These are phyloP conservation scores for Atopsyche davidsoni DNA, from an alignment of 1,140 invertebrate genomes.

Conservation along the genomic window DNA sequence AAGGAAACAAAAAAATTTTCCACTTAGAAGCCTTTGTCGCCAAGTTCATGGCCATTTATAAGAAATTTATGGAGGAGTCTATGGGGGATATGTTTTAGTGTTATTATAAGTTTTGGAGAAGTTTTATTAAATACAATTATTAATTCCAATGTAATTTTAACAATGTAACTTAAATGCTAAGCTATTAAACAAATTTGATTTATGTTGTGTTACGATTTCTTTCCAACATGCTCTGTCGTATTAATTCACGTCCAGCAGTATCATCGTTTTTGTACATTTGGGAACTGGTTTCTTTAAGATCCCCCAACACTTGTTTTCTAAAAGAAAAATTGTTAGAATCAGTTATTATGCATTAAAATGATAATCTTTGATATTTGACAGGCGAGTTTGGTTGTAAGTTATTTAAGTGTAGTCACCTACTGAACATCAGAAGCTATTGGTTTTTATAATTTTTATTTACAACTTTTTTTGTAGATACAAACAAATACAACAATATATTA, in stretches of 20 bases:
- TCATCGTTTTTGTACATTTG: conserved; percentile 6
- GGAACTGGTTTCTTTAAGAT: conserved; percentile 3
- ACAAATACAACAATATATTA: no score
- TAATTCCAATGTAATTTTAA: not conserved
- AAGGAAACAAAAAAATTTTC: conserved; percentile 91
- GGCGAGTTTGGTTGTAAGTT: no score
- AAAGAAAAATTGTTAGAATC: no score
- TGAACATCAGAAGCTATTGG: no score
- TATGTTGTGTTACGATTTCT: not conserved
- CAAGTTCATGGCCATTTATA: conserved; percentile 93
- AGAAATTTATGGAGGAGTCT: conserved; percentile 71
- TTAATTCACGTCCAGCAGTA: not conserved
- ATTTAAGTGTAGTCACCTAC: no score
- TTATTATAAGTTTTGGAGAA: not conserved
- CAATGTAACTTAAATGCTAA: not conserved
- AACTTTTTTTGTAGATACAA: no score
- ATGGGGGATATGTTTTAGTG: conserved; percentile 36
- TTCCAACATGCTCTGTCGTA: conserved; percentile 6
- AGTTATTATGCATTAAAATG: no score
- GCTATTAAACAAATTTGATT: not conserved
- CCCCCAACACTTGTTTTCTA: conserved; percentile 9
- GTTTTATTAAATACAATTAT: conserved; percentile 6
- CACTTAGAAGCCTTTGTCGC: conserved; percentile 96
- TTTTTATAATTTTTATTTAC: no score
- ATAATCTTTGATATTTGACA: no score